A percentile compares a stretch with the other conserved stretches of the same genome.
These are phyloP conservation scores for Hydrochoerus hydrochaeris DNA, from an alignment of 2,113 vertebrate species.

Conservation along the genomic window DNA sequence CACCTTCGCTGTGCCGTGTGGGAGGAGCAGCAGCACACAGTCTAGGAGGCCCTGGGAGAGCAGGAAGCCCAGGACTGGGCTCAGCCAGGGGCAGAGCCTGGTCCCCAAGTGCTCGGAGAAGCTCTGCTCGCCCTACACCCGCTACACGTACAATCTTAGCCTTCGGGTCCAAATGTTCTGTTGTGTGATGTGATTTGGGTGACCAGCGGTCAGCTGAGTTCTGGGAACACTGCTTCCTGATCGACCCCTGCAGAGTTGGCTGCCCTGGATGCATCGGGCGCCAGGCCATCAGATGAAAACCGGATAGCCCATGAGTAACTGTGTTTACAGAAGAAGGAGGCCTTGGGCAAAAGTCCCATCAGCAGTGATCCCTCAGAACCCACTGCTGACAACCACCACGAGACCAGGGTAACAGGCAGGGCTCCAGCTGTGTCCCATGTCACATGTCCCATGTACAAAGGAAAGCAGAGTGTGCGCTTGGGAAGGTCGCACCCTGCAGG, in stretches of 20 bases:
- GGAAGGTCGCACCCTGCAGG: not conserved
- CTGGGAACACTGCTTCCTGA: not conserved
- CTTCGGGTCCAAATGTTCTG: not conserved
- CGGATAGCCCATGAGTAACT: not conserved
- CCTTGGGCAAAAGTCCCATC: no score
- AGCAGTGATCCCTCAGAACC: not conserved
- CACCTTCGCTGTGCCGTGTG: fast-evolving
- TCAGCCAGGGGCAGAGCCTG: no score
- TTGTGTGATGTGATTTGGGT: fast-evolving
- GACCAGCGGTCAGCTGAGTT: not conserved
- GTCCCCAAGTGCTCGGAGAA: not conserved
- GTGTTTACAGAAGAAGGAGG: no score
- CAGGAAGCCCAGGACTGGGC: not conserved
- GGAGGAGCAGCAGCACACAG: fast-evolving
- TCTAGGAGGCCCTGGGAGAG: not conserved
- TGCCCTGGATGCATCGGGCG: not conserved
- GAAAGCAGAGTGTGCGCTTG: not conserved
- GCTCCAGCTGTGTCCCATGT: fast-evolving
- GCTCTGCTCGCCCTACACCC: not conserved
- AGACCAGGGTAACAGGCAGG: not conserved
- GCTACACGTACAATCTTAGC: not conserved
- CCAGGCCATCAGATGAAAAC: not conserved
- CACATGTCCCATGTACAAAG: fast-evolving
- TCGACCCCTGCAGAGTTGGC: not conserved
- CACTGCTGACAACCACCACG: fast-evolving